Conservation (phyloP, 2,797 vertebrate species). For the Pteronotus mesoamericanus region DNA sequence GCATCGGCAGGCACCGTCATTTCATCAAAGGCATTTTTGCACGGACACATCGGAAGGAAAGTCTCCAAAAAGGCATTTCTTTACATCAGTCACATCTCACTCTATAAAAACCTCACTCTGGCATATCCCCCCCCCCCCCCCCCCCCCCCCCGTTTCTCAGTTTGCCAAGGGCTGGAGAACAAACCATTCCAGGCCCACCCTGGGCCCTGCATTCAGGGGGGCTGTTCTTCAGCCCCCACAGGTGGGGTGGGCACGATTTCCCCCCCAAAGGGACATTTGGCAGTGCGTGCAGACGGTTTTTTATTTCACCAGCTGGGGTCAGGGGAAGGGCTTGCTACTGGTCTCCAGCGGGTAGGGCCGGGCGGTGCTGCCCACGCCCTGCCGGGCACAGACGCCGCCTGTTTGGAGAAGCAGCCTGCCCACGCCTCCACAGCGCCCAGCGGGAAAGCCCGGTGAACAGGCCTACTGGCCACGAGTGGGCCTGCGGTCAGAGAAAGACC, state of each 20-base stretch:
- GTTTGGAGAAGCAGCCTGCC: accelerated
- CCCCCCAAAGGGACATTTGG: neutral
- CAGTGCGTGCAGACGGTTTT: neutral
- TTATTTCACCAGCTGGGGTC: neutral
- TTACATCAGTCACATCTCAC: neutral
- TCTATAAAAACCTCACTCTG: neutral
- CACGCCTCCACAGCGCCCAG: accelerated
- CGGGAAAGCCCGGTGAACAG: accelerated
- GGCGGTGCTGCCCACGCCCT: accelerated
- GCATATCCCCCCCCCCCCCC: neutral
- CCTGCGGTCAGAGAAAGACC: neutral
- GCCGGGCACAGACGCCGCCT: accelerated
- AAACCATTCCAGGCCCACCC: neutral
- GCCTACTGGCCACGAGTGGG: accelerated
- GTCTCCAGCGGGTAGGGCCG: neutral
- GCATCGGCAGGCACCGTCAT: neutral
- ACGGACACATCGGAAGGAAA: neutral
- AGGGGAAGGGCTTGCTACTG: too few relatives aligned
- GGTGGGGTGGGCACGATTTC: accelerated
- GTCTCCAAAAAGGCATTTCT: neutral
- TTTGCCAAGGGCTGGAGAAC: neutral
- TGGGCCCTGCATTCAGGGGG: neutral
- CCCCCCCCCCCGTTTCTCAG: neutral
- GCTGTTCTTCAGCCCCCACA: neutral
- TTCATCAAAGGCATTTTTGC: neutral